phyloP scores from a whole-genome alignment of 2,113 vertebrate genomes.

The Passerina amoena region DNA sequence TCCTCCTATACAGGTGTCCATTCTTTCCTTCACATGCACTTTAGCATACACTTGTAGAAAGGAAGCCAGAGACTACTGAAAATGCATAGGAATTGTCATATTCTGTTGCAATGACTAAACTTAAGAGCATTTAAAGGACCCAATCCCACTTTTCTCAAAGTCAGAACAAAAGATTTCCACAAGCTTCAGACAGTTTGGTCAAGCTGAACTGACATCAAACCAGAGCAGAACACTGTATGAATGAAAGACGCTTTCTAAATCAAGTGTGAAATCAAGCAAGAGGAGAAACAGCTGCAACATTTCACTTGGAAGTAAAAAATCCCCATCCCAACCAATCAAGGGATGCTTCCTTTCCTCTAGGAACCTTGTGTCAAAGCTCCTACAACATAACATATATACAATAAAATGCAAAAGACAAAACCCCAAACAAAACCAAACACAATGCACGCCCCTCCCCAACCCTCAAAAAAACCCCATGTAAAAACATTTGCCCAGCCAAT shows the following conservation, averaged over 20 bases:
- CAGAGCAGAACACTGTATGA: not conserved
- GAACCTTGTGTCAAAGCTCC: not conserved
- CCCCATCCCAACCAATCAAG: not conserved
- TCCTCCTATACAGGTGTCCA: not conserved
- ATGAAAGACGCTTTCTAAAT: not conserved
- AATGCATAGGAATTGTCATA: not conserved
- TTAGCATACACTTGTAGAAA: not conserved
- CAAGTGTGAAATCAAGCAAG: not conserved
- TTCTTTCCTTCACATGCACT: not conserved
- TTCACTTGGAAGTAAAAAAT: not conserved
- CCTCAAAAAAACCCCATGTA: not conserved
- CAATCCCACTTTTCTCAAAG: not conserved
- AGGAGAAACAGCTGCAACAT: not conserved
- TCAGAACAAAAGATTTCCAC: not conserved
- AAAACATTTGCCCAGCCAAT: not conserved
- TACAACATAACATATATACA: not conserved
- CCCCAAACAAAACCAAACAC: not conserved
- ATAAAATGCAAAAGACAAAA: not conserved
- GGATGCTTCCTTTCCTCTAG: not conserved
- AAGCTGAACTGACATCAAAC: not conserved
- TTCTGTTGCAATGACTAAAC: not conserved
- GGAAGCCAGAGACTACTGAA: not conserved
- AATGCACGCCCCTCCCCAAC: fast-evolving
- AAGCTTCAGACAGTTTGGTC: not conserved
- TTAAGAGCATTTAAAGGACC: not conserved